Conservation (phyloP, 2,113 vertebrate genomes). For the Bubo blakistoni region DNA sequence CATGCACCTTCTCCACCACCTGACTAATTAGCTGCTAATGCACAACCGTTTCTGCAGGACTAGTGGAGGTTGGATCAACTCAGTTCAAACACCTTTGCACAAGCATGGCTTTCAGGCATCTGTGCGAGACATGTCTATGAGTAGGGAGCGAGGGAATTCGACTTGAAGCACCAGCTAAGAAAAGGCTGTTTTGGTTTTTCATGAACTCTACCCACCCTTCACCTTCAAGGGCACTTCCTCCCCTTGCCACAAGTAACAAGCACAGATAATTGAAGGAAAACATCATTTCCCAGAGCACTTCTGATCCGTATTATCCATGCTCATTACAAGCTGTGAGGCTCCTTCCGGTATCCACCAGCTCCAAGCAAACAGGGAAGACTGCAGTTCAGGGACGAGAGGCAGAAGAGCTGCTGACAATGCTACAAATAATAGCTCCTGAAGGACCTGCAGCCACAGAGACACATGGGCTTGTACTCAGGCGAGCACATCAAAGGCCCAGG, state of each 20-base stretch:
- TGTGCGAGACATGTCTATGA: background rate
- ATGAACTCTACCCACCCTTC: conserved; percentile 15
- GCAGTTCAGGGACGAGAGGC: background rate
- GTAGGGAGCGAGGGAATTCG: background rate
- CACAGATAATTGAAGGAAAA: conserved; percentile 44
- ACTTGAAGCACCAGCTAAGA: background rate
- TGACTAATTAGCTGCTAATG: background rate
- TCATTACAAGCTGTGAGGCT: background rate
- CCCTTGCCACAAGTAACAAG: conserved; percentile 8
- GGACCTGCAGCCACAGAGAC: background rate
- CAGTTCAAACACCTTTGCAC: background rate
- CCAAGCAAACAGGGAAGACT: background rate
- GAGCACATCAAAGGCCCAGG: background rate
- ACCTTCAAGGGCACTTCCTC: conserved; percentile 17
- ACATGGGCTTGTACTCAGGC: background rate
- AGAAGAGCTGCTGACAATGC: background rate
- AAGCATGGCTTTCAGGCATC: background rate
- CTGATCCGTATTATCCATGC: conserved; percentile 9
- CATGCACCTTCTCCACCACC: background rate
- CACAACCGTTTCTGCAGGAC: background rate
- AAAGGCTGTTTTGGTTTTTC: background rate
- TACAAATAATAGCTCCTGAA: background rate
- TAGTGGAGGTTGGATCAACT: background rate
- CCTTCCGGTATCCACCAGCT: background rate
- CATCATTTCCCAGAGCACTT: background rate